Base-by-base conservation (phyloP, 2,888 invertebrate species). In the Lycophotia porphyrea region DNA sequence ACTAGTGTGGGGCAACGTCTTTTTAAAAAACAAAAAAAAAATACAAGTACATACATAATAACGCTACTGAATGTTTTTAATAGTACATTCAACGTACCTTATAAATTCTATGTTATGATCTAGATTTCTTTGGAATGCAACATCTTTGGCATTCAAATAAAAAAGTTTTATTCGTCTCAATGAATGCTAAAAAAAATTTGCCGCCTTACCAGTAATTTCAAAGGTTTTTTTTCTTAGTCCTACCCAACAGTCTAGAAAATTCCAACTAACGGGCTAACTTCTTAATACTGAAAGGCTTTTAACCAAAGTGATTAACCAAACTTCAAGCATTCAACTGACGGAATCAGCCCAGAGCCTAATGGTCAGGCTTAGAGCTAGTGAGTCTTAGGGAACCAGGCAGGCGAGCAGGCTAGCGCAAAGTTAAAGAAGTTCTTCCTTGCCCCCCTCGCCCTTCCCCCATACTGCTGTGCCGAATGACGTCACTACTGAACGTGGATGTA, bases 401-500 rank as follows among this genome's bases (percentile, higher is more conserved):
- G 24, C 63, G 36, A 66, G 39, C 31, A 52, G 65, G 21, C 34
- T 58, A 49, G 13, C 64, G 49, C 34, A 69, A 65, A 74, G 65
- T 77, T 77, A 36, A 44, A 75, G 70, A 74, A 70, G 60, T 67
- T 70, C 70, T 39, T 76, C 78, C 74, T 74, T 63, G 31, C 64
- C 63, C 49, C 63, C 52, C 15, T n/a, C 70, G 24, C 76, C 81
- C 74, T 78, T 68, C 44, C 42, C 66, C 55, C 67, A 52, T 60
- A 58, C 75, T 66, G 76, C 79, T 69, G 60, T 75, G 52, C 49
- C 31, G 49, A 80, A 81, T 87, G 73, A 86, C 87, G 87, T 87
- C 87, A 87, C 49, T 39, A 42, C 63, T 42, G 44, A 69, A 65
- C 85, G 18, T 36, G 24, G 83, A 74, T 63, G 2, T 61, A 80